phyloP scores from a whole-genome alignment of 92 coral and sea anemone species.

The Isaurus tuberculatus region DNA sequence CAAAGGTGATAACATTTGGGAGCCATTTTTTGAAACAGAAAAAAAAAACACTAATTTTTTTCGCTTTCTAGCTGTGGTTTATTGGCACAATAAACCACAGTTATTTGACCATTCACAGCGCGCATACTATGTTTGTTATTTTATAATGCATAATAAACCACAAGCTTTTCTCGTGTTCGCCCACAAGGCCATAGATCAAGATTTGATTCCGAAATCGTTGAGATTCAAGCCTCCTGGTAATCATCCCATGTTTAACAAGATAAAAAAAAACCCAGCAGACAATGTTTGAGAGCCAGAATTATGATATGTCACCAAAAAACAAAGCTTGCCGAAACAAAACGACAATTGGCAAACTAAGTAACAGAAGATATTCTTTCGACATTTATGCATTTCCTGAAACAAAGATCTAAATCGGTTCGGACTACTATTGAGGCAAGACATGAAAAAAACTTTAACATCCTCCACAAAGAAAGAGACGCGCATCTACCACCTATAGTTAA shows the following conservation, averaged over 20 bases:
- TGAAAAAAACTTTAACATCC: neutral
- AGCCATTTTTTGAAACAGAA: too few species aligned
- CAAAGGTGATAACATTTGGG: too few species aligned
- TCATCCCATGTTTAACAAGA: constrained; percentile 47
- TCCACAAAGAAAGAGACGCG: neutral
- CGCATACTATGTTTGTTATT: too few species aligned
- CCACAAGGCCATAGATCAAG: constrained; percentile 4
- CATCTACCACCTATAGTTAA: neutral
- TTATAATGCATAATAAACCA: too few species aligned
- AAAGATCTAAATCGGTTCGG: neutral
- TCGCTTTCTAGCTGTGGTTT: too few species aligned
- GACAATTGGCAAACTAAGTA: neutral
- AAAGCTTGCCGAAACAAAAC: constrained; percentile 9
- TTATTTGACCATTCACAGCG: too few species aligned
- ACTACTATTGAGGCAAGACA: neutral
- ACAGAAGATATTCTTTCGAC: neutral
- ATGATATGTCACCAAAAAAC: constrained; percentile 32
- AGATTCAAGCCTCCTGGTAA: constrained; percentile 45
- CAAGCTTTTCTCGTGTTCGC: too few species aligned
- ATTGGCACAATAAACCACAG: too few species aligned
- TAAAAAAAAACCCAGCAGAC: constrained; percentile 50
- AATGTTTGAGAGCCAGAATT: constrained; percentile 50
- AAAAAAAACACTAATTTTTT: too few species aligned
- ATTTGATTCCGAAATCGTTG: constrained; percentile 4
- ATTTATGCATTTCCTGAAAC: constrained; percentile 1